Evolutionary conservation across 2,797 vertebrate genomes (phyloP), one percentile per base, ranked within the genome.

Genomic region (Nannoperca obscura): DNA sequence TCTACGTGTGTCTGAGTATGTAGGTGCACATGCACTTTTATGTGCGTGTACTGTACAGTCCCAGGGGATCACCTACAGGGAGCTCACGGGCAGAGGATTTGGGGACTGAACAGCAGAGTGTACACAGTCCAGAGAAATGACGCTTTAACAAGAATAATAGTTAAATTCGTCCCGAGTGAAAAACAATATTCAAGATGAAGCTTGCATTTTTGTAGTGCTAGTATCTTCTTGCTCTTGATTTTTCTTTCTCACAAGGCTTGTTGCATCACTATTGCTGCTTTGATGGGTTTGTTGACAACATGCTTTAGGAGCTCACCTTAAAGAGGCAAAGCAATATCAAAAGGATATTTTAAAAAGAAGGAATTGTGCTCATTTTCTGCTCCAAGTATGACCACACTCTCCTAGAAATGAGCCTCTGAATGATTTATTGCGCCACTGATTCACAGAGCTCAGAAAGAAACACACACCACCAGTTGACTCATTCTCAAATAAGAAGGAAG

Each of bases 361-460:
- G 65, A 71, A 78, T 52, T 58, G 61, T 71, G 71, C 84, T 78
- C 17, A 74, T 83, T 88, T 86, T 75, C 71, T 76, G 80, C 78
- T 77, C 30, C 71, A 52, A 47, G 75, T 75, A 55, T 50, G 76
- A 61, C 69, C 59, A 13, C 5, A 0, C 49, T 76, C 72, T 74
- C 40, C 13, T 49, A 12, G 68, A 64, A 73, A 80, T 17, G 36
- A 54, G 61, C 76, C 24, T 73, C 52, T 81, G 62, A 84, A 85
- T 77, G 73, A 88, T 87, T 89, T 76, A 89, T 84, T 66, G 65
- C 83, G 50, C 55, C 64, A 78, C 76, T 82, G 74, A 89, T 85
- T 85, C 59, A 78, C 68, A 74, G 68, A 58, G 20, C 61, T 61
- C 32, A 67, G 57, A 63, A 66, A 78, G 66, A 76, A 83, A 46